These are phyloP conservation scores for Apis dorsata DNA, from an alignment of 1,140 invertebrate species.

Conservation along the genomic window DNA sequence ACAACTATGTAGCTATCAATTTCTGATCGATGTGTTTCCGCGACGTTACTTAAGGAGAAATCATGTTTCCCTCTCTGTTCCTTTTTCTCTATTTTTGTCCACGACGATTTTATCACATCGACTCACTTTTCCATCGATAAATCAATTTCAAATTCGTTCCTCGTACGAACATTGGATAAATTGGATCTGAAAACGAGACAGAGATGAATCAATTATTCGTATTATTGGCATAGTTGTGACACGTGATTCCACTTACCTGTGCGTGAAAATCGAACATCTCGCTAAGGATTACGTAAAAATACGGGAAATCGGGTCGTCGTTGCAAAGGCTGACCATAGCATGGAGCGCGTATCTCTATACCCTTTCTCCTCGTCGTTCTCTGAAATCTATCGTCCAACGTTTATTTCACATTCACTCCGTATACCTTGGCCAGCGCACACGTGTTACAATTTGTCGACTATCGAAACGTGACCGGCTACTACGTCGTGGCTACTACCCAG, in stretches of 20 bases:
- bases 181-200: conserved; percentile 28
- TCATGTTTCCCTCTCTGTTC: background rate
- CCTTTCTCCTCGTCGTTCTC: background rate
- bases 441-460: background rate
- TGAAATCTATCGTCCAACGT: conserved; percentile 8
- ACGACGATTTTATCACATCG: background rate
- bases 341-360: conserved; percentile 3
- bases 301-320: conserved; percentile 25
- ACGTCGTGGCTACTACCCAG: background rate
- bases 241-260: conserved; percentile 7
- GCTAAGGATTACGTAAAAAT: conserved; percentile 1
- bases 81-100: background rate
- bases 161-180: background rate
- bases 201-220: background rate
- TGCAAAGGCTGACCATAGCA: conserved; percentile 17
- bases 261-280: conserved; percentile 26
- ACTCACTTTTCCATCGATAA: background rate
- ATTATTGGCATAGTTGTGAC: background rate
- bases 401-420: conserved; percentile 5
- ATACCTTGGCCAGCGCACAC: background rate
- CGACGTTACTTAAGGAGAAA: background rate
- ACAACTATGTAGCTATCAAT: background rate
- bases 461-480: conserved; percentile 1
- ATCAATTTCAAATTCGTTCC: background rate
- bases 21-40: background rate